Conservation (phyloP, 2,113 vertebrate species). For the Cygnus atratus region DNA sequence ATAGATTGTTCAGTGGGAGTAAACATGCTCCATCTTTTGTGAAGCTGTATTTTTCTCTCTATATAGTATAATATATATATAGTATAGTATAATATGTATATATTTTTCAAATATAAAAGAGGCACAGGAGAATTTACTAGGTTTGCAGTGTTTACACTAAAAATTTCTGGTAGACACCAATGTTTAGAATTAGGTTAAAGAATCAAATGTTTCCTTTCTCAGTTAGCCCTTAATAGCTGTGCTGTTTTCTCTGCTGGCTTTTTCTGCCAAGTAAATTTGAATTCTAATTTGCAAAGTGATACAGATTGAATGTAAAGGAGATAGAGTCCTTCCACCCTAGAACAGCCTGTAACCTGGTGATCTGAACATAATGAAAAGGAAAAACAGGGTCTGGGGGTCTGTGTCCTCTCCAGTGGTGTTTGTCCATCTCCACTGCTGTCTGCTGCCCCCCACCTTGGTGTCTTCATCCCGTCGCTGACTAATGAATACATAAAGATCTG, state of each 20-base stretch:
- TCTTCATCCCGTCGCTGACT: neutral
- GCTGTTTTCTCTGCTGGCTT: neutral
- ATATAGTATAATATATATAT: too few species aligned
- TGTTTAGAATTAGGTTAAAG: neutral
- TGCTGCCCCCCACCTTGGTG: neutral
- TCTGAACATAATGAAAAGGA: too few species aligned
- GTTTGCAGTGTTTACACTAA: neutral
- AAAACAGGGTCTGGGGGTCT: neutral
- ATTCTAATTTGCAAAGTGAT: neutral
- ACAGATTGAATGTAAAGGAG: neutral
- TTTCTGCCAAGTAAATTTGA: neutral
- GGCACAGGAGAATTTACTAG: neutral
- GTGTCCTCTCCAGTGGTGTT: neutral
- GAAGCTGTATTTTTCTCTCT: neutral
- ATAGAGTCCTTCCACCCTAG: neutral
- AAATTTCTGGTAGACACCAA: neutral
- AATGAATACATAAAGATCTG: neutral
- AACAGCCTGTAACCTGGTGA: neutral
- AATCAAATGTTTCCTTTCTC: neutral
- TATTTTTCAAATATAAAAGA: neutral
- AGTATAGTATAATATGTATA: too few species aligned
- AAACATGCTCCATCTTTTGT: neutral
- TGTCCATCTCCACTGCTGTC: neutral
- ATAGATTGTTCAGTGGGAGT: neutral
- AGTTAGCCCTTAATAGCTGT: neutral